Base-by-base conservation (phyloP, 2,113 vertebrate species). In the Recurvirostra avosetta region DNA sequence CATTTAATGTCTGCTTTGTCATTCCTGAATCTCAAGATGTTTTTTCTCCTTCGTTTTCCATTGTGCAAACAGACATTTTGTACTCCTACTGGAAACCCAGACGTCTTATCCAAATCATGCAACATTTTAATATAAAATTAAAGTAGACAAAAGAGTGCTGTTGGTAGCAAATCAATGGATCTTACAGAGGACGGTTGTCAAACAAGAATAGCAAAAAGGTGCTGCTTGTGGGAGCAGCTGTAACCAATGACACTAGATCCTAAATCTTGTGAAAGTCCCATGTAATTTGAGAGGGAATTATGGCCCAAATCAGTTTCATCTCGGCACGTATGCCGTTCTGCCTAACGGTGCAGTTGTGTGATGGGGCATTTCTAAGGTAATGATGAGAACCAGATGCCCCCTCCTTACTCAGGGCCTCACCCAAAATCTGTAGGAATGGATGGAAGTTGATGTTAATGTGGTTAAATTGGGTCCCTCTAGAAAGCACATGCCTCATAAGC, bases 1-100 rank as follows among this genome's bases (percentile, higher is more conserved):
- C 27, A 32, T 84, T 90, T 89, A 85, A 94, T 58, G 88, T 72
- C 79, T 92, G 56, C 80, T 91, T 71, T 92, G 88, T 72, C 86
- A 68, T 86, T 89, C 65, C 73, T 67, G 79, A 86, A 19, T 72
- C 82, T 94, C 65, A 65, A 49, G 63, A 59, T 61, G 26, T n/a
- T 70, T 63, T 88, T 74, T 61, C 50, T 77, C 58, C 32, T 52
- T 71, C 9, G 0, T 74, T 94, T 82, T 87, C 40, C 58, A 23
- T 29, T 49, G 36, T 92, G 62, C 73, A 92, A 91, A 88, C 66
- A 90, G 77, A 53, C 49, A 63, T 81, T 89, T 84, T 52, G 17
- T 61, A 56, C 52, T 94, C 40, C 73, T 78, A 4, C 67, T 91
- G 30, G 62, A 89, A 91, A 73, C 38, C 20, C 50, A 59, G 75